Evolutionary conservation across 2,888 invertebrate genomes (phyloP).

Genomic region (Oscheius onirici): DNA sequence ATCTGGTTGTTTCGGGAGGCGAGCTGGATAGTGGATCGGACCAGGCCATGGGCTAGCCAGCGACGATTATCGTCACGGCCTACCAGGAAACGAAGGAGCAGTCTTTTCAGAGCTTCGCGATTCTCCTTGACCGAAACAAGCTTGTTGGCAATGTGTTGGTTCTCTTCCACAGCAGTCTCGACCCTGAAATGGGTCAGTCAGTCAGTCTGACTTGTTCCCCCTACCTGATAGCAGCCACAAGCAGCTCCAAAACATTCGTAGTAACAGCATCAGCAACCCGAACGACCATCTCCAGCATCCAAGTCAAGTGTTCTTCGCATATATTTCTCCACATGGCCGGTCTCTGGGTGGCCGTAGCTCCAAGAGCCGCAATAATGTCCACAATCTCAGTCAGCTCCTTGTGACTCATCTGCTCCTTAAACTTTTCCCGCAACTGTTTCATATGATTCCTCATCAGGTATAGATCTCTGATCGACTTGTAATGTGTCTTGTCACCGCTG

Average conservation of each 20-base stretch:
- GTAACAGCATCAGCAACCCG: constrained; percentile 43
- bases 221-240: constrained; percentile 42
- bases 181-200: constrained; percentile 9
- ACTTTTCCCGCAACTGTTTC: constrained; percentile 37
- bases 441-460: constrained; percentile 40
- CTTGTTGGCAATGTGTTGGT: constrained; percentile 40
- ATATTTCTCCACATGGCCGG: constrained; percentile 48
- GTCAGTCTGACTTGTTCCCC: not conserved
- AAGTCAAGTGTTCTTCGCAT: constrained; percentile 38
- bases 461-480: constrained; percentile 39
- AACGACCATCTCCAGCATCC: constrained; percentile 47
- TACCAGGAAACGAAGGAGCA: constrained; percentile 47
- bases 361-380: constrained; percentile 43
- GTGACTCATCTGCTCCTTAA: constrained; percentile 36
- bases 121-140: constrained; percentile 38
- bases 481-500: constrained; percentile 37
- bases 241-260: constrained; percentile 42
- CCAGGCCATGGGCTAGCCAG: constrained; percentile 54
- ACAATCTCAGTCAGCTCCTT: constrained; percentile 53
- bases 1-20: constrained; percentile 50
- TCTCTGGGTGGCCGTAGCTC: constrained; percentile 33
- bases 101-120: constrained; percentile 39
- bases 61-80: constrained; percentile 45
- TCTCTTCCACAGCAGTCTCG: constrained; percentile 29
- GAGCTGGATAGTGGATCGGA: constrained; percentile 53